Conservation (phyloP, 2,888 invertebrate species). For the Aphidius colemani region DNA sequence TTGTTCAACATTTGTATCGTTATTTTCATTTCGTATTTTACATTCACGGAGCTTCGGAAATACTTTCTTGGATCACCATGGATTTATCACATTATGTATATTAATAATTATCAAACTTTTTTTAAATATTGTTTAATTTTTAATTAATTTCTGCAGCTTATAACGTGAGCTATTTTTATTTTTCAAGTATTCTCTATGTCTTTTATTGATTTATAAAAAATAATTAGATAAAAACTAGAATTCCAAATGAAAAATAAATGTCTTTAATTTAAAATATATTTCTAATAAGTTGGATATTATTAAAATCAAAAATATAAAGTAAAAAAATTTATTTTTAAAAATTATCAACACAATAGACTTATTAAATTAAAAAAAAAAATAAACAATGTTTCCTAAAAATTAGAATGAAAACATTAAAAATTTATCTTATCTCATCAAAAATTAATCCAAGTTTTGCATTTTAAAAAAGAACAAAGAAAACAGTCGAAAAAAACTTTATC, state of each 20-base stretch:
- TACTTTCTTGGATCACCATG: constrained; percentile 60
- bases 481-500: too few relatives aligned
- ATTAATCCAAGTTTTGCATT: too few relatives aligned
- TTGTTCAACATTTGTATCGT: constrained; percentile 20
- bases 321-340: neutral
- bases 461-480: too few relatives aligned
- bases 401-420: too few relatives aligned
- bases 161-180: too few relatives aligned
- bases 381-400: too few relatives aligned
- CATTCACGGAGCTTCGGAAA: constrained; percentile 47
- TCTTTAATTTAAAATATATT: neutral
- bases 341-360: neutral
- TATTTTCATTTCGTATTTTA: constrained; percentile 17
- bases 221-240: neutral
- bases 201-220: too few relatives aligned
- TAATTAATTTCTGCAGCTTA: constrained; percentile 30
- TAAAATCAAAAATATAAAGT: neutral
- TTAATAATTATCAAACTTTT: constrained; percentile 36
- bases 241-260: neutral
- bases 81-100: constrained; percentile 58
- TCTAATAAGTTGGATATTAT: neutral
- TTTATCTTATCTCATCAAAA: too few relatives aligned
- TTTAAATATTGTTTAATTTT: too few relatives aligned
- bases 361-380: too few relatives aligned
- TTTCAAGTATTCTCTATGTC: too few relatives aligned